Evolutionary conservation across 2,888 invertebrate genomes (phyloP), one percentile per base, ranked within the genome.

Genomic region (Maniola hyperantus): DNA sequence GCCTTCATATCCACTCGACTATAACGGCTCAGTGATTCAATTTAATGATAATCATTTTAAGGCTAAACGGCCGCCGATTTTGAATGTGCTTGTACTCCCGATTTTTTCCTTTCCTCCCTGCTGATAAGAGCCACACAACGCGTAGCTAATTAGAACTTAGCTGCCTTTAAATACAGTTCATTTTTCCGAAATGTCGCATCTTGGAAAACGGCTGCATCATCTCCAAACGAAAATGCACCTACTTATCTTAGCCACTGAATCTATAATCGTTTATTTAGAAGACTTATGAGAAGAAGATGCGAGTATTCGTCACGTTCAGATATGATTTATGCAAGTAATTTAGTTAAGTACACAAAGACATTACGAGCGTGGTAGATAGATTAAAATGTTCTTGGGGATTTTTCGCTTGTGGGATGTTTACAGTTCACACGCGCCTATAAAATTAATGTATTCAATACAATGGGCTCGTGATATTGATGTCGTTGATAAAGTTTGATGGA

Each of bases 271-370:
- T 13, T 44, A 18, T 20, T n/a, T n/a, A 26, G 39, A 44, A 20
- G 18, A 34, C 1, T 64, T 39, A 59, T 34, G 55, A 54, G 55
- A 62, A 54, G 15, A 65, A 77, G 80, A 81, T 81, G 82, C 80
- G 78, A 74, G 77, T 79, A 81, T 77, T 90, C 89, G 84, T 89
- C 89, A 89, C 90, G 88, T 90, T 90, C 87, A 89, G 57, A 91
- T 91, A 91, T 91, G 91, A 91, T 91, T 91, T 91, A 91, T 91
- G 89, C 88, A 85, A 89, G 91, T 91, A 91, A 91, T 91, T 91
- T 91, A 86, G 85, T 89, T 88, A 89, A 91, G 89, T 90, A 90
- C 88, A 88, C 88, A 86, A 83, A 89, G 87, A 87, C 85, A 88
- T 90, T 87, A 91, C 80, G 81, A 80, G 83, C 63, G 67, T 71